Conservation (phyloP, 2,113 vertebrate species). For the Phrynosoma blainvillii region DNA sequence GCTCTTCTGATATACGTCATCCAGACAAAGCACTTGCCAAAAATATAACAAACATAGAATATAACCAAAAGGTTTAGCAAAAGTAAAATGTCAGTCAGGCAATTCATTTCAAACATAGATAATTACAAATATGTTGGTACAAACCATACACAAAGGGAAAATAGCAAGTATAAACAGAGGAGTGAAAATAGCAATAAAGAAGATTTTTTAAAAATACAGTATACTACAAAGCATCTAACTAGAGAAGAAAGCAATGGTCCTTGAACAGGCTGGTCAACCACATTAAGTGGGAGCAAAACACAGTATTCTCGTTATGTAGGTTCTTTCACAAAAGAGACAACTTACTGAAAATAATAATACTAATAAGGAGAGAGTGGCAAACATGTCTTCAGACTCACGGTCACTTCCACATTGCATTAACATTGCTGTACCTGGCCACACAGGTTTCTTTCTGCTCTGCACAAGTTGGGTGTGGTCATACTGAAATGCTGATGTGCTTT, state of each 20-base stretch:
- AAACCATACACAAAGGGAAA: background rate
- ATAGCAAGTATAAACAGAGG: background rate
- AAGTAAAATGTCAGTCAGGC: background rate
- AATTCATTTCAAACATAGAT: background rate
- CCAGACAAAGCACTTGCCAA: background rate
- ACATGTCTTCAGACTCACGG: background rate
- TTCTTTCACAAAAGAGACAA: background rate
- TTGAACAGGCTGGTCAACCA: background rate
- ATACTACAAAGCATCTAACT: background rate
- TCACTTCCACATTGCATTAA: background rate
- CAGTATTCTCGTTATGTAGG: background rate
- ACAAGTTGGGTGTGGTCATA: background rate
- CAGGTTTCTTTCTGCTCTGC: constrained; percentile 14
- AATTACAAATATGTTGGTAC: background rate
- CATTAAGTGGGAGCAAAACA: background rate
- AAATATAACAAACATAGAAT: background rate
- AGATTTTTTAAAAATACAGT: too few species aligned
- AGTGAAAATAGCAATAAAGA: too few species aligned
- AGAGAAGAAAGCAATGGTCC: background rate
- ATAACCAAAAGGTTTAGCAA: background rate
- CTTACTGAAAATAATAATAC: background rate
- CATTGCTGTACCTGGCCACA: background rate
- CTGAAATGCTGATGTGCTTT: background rate
- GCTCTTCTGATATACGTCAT: too few species aligned
- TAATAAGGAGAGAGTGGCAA: background rate